Base-by-base conservation (phyloP, 2,888 invertebrate species). In the Proisotoma minuta region DNA sequence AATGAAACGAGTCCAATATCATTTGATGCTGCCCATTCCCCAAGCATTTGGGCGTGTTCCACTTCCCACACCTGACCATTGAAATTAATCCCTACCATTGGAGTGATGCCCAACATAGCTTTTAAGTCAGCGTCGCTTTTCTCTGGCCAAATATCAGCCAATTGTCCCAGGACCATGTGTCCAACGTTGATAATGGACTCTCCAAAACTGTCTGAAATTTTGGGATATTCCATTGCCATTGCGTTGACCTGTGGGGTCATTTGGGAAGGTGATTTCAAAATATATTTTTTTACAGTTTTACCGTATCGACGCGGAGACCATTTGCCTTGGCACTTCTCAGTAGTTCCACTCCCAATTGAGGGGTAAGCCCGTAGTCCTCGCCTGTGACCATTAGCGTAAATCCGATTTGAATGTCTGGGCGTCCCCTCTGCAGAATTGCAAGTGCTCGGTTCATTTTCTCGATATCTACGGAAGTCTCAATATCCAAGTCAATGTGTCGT, bases 351-450 rank as follows among this genome's bases (percentile, higher is more conserved):
- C 72, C 72, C 3, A 73, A 56, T 15, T 60, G 52, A 20, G 68
- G 63, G 1, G 68, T 72, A n/a, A 73, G 57, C 1, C 73, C 73
- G 23, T 70, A 73, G 50, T 73, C 73, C 39, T 73, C 73, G 1
- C 70, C 71, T 65, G 69, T 69, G 10, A 73, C 64, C 68, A 70
- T 71, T n/a, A 72, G 28, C 1, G 72, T 72, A 53, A 61, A 72
- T 20, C 59, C 65, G 0, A 72, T 66, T 8, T 70, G 69, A 2
- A 65, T 62, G 10, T 51, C 57, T 4, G 70, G 72, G 18, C 69
- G 27, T 47, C 64, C 64, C 15, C 52, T 43, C 47, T 72, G 72
- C 1, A 70, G 51, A 47, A 52, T 29, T 5, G 72, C 70, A 5
- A 72, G 54, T 2, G 72, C 72, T 59, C 59, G 54, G 50, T 68